Base-by-base conservation (phyloP, 1,140 invertebrate species). In the Stenopsyche tienmushanensis region DNA sequence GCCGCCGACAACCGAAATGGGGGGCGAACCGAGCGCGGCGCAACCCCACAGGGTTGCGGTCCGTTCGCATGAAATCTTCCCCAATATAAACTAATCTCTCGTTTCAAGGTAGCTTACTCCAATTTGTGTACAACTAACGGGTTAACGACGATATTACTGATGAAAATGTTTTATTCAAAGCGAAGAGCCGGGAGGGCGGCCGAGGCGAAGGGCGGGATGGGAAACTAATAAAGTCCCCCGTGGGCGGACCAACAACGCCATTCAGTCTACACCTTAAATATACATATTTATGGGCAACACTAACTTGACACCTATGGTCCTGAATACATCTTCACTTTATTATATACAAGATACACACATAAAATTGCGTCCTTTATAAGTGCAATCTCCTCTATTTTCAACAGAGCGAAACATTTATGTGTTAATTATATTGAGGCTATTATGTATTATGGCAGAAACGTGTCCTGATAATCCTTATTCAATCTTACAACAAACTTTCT, bases 181-280 rank as follows among this genome's bases (percentile, higher is more conserved):
- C 23, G 52, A 23, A 8, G 42, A 34, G 21, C 42, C 24, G 45
- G 49, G 47, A 1, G 41, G 54, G 59, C 25, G 25, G 65, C 10
- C 24, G 15, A 25, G 24, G 49, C 15, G 24, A 55, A 42, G 18
- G 45, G 15, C 25, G 53, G 52, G 20, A 39, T 45, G 21, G 26
- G 55, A 64, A 64, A 68, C 66, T 69, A 69, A 69, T 69, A 69
- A 69, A 69, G 63, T 59, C 60, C 47, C 63, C 67, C 47, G 24
- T 49, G 41, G 57, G 57, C 41, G 55, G 52, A 42, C 44, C 34
- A n/a, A n/a, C n/a, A n/a, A n/a, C n/a, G n/a, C n/a, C n/a, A n/a
- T n/a, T n/a, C 21, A 42, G 47, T 50, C 57, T 53, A 54, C 59
- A 41, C 63, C 57, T 62, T 62, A 25, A 68, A 64, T 65, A 69